Evolutionary conservation across 2,797 vertebrate genomes (phyloP).

Genomic region (Sternotherus odoratus): DNA sequence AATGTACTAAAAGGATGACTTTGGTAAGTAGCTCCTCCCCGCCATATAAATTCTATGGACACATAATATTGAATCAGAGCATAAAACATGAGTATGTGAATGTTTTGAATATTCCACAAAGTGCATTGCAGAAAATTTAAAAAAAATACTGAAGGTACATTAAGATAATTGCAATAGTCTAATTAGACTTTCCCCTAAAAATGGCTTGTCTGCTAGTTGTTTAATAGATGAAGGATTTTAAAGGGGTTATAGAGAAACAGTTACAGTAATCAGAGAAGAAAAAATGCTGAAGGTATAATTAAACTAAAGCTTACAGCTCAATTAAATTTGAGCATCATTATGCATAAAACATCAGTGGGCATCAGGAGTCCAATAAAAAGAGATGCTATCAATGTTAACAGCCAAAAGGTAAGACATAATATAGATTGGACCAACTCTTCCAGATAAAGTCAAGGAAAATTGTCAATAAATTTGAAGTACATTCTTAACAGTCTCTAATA

Average conservation of each 20-base stretch:
- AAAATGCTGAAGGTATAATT: slow-evolving; percentile 84
- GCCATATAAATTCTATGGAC: not conserved
- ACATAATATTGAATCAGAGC: not conserved
- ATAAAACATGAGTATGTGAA: slow-evolving; percentile 23
- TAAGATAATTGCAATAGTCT: slow-evolving; percentile 74
- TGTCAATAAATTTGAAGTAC: slow-evolving; percentile 53
- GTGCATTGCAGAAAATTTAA: slow-evolving; percentile 41
- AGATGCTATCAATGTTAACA: slow-evolving; percentile 70
- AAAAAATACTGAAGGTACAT: slow-evolving; percentile 63
- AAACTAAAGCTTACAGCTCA: slow-evolving; percentile 82
- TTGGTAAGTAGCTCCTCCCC: not conserved
- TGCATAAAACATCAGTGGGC: slow-evolving; percentile 79
- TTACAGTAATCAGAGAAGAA: slow-evolving; percentile 77
- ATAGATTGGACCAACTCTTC: slow-evolving; percentile 45
- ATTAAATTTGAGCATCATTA: slow-evolving; percentile 83
- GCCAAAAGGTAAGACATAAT: slow-evolving; percentile 72
- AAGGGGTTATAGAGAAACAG: slow-evolving; percentile 68
- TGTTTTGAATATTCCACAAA: slow-evolving; percentile 57
- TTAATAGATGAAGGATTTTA: slow-evolving; percentile 78
- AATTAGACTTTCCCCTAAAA: slow-evolving; percentile 77
- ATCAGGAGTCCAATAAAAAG: slow-evolving; percentile 75
- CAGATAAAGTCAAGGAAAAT: slow-evolving; percentile 60
- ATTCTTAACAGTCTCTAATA: slow-evolving; percentile 35
- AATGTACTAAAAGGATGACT: not conserved
- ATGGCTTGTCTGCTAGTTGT: slow-evolving; percentile 65